Conservation (phyloP, 2,888 invertebrate species). For the Globia sparganii region DNA sequence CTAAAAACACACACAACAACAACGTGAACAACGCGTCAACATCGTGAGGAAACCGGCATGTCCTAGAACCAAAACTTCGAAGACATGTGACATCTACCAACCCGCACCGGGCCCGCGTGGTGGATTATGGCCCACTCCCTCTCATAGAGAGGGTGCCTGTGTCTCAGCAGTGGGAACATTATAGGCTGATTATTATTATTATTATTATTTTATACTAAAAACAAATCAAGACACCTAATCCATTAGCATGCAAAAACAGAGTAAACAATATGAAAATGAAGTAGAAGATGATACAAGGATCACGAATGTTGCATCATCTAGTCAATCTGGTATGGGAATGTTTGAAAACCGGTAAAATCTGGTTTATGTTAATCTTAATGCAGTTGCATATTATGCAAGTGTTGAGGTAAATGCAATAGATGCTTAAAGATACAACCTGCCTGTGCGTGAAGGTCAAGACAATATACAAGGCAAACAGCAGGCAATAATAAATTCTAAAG, state of each 20-base stretch:
- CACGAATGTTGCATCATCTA: constrained; percentile 81
- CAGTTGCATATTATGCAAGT: constrained; percentile 51
- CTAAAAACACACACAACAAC: too few species aligned
- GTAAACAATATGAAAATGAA: constrained; percentile 71
- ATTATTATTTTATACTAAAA: too few species aligned
- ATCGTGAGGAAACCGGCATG: too few species aligned
- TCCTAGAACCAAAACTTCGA: too few species aligned
- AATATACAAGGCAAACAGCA: constrained; percentile 25
- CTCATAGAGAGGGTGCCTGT: too few species aligned
- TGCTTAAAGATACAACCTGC: background rate
- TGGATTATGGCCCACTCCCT: too few species aligned
- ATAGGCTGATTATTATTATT: too few species aligned
- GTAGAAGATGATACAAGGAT: constrained; percentile 74
- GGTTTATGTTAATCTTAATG: constrained; percentile 62
- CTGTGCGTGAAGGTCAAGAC: constrained; percentile 46
- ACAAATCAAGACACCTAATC: constrained; percentile 7
- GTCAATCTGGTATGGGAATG: constrained; percentile 66
- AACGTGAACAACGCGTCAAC: too few species aligned
- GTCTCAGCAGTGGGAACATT: too few species aligned
- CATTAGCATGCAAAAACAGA: constrained; percentile 59
- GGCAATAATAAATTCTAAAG: constrained; percentile 18
- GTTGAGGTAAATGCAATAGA: constrained; percentile 26
- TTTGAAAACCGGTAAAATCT: constrained; percentile 54
- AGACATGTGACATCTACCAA: too few species aligned
- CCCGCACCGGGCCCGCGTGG: too few species aligned